Base-by-base conservation (phyloP, 2,888 invertebrate genomes). In the Sarcophaga variegata region DNA sequence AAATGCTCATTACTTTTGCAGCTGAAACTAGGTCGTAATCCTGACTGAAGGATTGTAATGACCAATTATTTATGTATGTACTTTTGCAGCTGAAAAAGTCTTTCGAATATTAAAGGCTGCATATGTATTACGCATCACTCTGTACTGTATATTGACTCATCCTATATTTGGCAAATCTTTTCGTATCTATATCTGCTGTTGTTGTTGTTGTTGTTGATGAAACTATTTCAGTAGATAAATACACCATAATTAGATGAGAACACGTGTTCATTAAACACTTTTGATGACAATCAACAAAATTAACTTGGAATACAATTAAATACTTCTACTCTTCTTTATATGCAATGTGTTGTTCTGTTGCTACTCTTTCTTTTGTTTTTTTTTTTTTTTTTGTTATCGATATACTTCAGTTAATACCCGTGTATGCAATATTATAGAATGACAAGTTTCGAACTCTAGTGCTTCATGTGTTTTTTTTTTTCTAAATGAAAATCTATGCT, bases 241-340 rank as follows among this genome's bases (percentile, higher is more conserved):
- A 20, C 72, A 79, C 87, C 87, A 87, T 87, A 87, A 87, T 87
- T 84, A 87, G 87, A 87, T 25, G 79, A 81, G 87, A 87, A 87
- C 87, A 87, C 87, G 87, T 87, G 87, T 87, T 87, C 87, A 79
- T 84, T 87, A 87, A 87, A 87, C 87, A 87, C 87, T 87, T 84
- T 87, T 81, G 87, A 84, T 84, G 84, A 75, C 87, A 87, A 87
- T 87, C 86, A 81, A 77, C 78, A 81, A 81, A 78, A 87, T 87
- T 87, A 84, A 79, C 78, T 79, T 84, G 84, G 84, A 81, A 74
- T 76, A 87, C 81, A 84, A 87, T 84, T 84, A 87, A 87, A 84
- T 87, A 84, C n/a, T 76, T 84, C 75, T 64, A 59, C 71, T 49
- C 54, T 60, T 49, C 54, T 72, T 83, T 37, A 67, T 78, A 72